phyloP scores from a whole-genome alignment of 2,888 invertebrate genomes.

The Bedellia somnulentella region DNA sequence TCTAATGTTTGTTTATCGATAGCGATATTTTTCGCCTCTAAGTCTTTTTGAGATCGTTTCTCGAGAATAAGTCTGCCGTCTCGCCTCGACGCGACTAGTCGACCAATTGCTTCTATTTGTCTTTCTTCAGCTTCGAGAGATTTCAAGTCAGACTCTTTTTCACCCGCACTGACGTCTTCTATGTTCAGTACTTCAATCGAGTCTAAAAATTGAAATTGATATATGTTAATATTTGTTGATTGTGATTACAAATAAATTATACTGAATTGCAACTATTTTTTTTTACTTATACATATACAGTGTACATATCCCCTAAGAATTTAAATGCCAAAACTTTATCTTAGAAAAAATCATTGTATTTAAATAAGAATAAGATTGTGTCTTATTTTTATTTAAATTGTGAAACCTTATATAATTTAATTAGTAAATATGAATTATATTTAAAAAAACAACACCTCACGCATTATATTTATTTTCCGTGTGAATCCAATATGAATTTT shows the following conservation, averaged over 20 bases:
- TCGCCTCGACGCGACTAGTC: constrained; percentile 37
- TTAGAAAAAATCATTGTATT: too few species aligned
- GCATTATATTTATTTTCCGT: too few species aligned
- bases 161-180: constrained; percentile 33
- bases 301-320: too few species aligned
- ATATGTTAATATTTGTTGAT: background rate
- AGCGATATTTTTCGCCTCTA: constrained; percentile 36
- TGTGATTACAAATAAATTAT: background rate
- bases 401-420: too few species aligned
- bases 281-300: too few species aligned
- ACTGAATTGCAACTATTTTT: background rate
- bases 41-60: constrained; percentile 40
- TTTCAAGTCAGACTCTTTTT: constrained; percentile 33
- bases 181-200: constrained; percentile 47
- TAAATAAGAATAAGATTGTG: too few species aligned
- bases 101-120: constrained; percentile 52
- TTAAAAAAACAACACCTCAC: too few species aligned
- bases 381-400: too few species aligned
- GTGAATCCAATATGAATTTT: too few species aligned
- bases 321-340: too few species aligned
- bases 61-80: constrained; percentile 38
- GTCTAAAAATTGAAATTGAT: constrained; percentile 18
- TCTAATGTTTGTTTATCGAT: constrained; percentile 9
- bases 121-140: constrained; percentile 48
- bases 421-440: too few species aligned